Conservation (phyloP, 2,888 invertebrate species). For the Machimus rusticus region DNA sequence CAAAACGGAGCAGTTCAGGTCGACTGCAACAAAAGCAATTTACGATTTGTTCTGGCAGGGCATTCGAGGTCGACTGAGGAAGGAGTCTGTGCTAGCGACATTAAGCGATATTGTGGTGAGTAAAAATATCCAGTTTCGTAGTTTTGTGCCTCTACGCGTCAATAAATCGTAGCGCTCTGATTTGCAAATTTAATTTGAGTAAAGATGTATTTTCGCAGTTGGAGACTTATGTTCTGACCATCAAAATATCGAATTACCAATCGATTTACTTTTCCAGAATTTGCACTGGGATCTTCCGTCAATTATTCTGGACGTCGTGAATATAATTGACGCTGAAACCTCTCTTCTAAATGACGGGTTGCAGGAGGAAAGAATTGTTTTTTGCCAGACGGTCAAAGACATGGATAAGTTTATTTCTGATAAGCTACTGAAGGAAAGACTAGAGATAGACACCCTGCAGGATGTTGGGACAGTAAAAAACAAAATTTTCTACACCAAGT, state of each 20-base stretch:
- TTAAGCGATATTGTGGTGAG: constrained; percentile 81
- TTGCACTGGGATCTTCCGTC: constrained; percentile 83
- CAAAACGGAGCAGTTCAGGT: constrained; percentile 66
- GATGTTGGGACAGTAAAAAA: constrained; percentile 90
- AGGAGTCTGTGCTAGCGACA: constrained; percentile 76
- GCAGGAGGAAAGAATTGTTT: constrained; percentile 77
- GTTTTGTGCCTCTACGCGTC: not conserved
- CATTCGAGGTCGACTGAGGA: constrained; percentile 77
- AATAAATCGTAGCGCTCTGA: not conserved
- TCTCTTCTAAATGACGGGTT: constrained; percentile 67
- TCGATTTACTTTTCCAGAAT: constrained; percentile 64
- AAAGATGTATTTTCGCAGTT: not conserved
- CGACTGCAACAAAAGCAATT: constrained; percentile 74
- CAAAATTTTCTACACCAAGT: constrained; percentile 90
- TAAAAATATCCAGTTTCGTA: constrained; percentile 43
- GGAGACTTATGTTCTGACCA: not conserved
- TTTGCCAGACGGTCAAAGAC: constrained; percentile 80
- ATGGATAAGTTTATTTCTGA: constrained; percentile 85
- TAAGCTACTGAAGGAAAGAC: constrained; percentile 85
- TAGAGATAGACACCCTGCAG: constrained; percentile 93
- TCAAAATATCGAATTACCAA: not conserved
- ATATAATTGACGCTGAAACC: constrained; percentile 85
- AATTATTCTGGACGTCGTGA: constrained; percentile 83
- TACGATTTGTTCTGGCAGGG: constrained; percentile 84
- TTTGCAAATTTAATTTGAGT: not conserved